Evolutionary conservation across 2,888 invertebrate genomes (phyloP), one percentile per base, ranked within the genome.

Genomic region (Erynnis tages): DNA sequence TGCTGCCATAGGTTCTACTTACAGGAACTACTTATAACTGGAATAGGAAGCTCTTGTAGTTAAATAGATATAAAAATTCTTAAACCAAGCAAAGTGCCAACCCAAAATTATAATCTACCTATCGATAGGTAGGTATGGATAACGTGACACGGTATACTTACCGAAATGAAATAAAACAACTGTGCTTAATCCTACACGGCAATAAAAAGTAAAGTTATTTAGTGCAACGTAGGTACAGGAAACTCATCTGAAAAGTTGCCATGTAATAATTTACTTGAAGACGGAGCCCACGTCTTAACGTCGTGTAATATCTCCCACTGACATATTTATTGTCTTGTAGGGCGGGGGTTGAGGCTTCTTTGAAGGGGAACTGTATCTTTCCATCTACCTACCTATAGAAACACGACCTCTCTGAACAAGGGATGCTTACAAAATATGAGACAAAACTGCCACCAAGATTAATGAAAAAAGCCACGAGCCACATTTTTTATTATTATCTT

Each of bases 251-350:
- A 67, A 82, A 83, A 84, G 77, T 85, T 83, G 79, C 78, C 67
- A 69, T 69, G 82, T 79, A 83, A 86, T 87, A 86, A 87, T 87
- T 87, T 85, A 86, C 76, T 84, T 79, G 60, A 79, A 79, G 83
- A 71, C 65, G 65, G 60, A 63, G 65, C 63, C 67, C 66, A 59
- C 62, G 75, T 75, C 79, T 79, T 73, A 76, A 69, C 76, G 72
- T 75, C 78, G 70, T 81, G 82, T 86, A 82, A 87, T 87, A 85
- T 83, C 81, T 79, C 71, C 70, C 76, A 73, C 82, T 87, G 88
- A 87, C 89, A 89, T 85, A 89, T 89, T 89, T 89, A 89, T 89
- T 82, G 86, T 85, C 79, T 70, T 76, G 57, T 61, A 69, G 83
- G 85, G 75, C 71, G 76, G 73, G 78, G 79, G 77, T 67, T 63